Evolutionary conservation across 2,888 invertebrate genomes (phyloP), one percentile per base, ranked within the genome.

Genomic region (Drosophila testacea): DNA sequence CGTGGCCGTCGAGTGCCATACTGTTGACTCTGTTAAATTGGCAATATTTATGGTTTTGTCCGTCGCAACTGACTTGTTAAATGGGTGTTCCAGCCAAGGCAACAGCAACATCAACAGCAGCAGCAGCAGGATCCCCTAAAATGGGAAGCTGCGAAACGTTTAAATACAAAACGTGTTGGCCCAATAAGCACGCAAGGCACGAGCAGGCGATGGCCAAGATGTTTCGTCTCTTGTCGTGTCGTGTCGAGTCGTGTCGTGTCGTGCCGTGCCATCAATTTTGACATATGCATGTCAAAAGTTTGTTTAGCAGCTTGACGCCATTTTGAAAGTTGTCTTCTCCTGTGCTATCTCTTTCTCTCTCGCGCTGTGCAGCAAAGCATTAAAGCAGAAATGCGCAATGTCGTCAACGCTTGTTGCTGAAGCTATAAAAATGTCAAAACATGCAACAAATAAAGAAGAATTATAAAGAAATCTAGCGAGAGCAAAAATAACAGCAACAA

Each of bases 61-160:
- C 89, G 91, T 90, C 90, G 89, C 89, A 90, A 91, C 87, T 92
- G 92, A 92, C 92, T 92, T 92, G 91, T 91, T 91, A 91, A 92
- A 92, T 92, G 91, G 90, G 91, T 89, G 91, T 90, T 91, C 88
- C 89, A 76, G 63, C 62, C 77, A 36, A 11, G 44, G 52, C 65
- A 51, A 42, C 50, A 54, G 39, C 22, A 22, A 22, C 22, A 22
- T 22, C 22, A 22, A 22, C 41, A 32, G 47, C 48, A 57, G 54
- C 51, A 60, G 42, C 44, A 56, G 38, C 38, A 39, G 69, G 64
- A 52, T 73, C 66, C 67, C 65, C 66, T 48, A 69, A 72, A 84
- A 73, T 82, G 73, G 88, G 84, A 79, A 85, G 84, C 84, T 79
- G 83, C 73, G 64, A 85, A 87, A 79, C 89, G 85, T 85, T 89